phyloP scores from a whole-genome alignment of 2,888 invertebrate genomes.

The Agonopterix heracliana region DNA sequence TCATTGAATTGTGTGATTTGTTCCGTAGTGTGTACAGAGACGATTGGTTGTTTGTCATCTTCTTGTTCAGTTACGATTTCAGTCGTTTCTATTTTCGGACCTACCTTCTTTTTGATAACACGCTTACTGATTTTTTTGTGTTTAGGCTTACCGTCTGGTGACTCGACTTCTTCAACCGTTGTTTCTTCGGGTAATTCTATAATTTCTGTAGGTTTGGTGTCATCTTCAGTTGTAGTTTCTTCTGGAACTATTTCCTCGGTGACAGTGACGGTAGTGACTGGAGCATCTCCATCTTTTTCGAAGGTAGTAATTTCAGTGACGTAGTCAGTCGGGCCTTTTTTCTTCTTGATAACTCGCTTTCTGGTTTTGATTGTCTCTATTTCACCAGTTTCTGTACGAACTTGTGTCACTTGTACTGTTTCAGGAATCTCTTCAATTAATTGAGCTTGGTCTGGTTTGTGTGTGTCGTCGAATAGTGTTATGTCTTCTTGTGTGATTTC shows the following conservation, averaged over 20 bases:
- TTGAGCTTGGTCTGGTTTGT: conserved; percentile 23
- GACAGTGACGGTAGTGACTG: conserved; percentile 15
- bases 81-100: too few relatives aligned
- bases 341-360: conserved; percentile 21
- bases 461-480: conserved; percentile 21
- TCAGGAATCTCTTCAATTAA: conserved; percentile 29
- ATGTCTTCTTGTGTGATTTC: conserved; percentile 15
- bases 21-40: conserved; percentile 23
- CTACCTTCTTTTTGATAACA: conserved; percentile 24
- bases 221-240: conserved; percentile 17
- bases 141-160: conserved; percentile 30
- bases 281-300: conserved; percentile 18
- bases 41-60: conserved; percentile 20
- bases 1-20: conserved; percentile 21
- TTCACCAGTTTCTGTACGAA: conserved; percentile 13
- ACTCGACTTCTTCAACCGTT: conserved; percentile 18
- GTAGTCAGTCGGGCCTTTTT: conserved; percentile 11
- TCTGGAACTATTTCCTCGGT: conserved; percentile 18
- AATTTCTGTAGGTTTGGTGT: conserved; percentile 18
- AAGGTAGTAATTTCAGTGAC: conserved; percentile 19
- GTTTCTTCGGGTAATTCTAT: conserved; percentile 30
- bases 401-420: conserved; percentile 22
- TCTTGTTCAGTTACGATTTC: conserved; percentile 16
- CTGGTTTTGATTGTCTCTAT: conserved; percentile 14
- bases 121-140: conserved; percentile 27